Evolutionary conservation across 2,797 vertebrate genomes (phyloP).

Genomic region (Luscinia luscinia): DNA sequence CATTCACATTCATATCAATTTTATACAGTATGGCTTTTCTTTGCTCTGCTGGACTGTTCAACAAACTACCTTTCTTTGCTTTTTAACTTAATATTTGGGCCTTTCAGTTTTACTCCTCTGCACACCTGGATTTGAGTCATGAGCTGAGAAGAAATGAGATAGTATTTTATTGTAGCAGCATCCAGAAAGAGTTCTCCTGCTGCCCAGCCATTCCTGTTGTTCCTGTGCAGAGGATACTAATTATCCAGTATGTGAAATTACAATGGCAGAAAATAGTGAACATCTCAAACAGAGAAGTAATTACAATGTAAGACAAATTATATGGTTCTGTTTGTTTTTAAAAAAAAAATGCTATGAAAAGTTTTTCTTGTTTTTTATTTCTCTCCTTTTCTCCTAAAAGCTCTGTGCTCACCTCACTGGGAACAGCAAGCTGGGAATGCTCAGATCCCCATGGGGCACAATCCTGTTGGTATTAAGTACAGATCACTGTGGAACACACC

Average conservation of each 20-base stretch:
- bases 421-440: background rate
- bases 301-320: conserved; percentile 46
- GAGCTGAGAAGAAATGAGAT: background rate
- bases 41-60: background rate
- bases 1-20: background rate
- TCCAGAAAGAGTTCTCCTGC: background rate
- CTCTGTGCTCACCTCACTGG: background rate
- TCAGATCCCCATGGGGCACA: background rate
- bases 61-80: background rate
- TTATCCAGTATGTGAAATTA: conserved; percentile 51
- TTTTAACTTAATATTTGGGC: background rate
- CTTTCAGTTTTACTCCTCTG: conserved; percentile 29
- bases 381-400: background rate
- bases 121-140: conserved; percentile 20
- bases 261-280: conserved; percentile 24
- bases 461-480: background rate
- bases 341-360: background rate
- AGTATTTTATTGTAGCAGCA: background rate
- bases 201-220: background rate
- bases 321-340: background rate
- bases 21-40: background rate
- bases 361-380: background rate
- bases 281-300: conserved; percentile 37
- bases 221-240: conserved; percentile 40
- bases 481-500: background rate